Evolutionary conservation across 2,113 vertebrate genomes (phyloP), one percentile per base, ranked within the genome.

Genomic region (Eretmochelys imbricata): DNA sequence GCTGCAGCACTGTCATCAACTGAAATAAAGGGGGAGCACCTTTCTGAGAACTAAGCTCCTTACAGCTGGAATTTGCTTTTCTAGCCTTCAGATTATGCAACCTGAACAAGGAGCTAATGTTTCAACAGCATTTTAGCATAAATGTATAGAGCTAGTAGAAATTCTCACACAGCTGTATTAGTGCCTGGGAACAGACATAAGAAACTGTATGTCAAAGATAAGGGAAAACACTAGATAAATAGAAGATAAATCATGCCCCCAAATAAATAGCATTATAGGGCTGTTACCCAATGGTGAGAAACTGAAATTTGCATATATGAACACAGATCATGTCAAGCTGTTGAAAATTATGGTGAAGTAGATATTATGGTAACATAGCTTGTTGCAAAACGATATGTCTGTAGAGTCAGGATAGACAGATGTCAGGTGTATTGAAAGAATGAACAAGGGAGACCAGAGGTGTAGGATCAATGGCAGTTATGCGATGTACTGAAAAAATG

Each of bases 391-490:
- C 76, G 8, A 12, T 91, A 59, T 31, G 82, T 20, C 59, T 86
- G 16, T 87, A 95, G 80, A 87, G 97, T 50, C 76, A 80, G 48
- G 88, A 87, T 19, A 92, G 54, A 25, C 65, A 57, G 7, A 72
- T 97, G 91, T 80, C 80, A 9, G 90, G 89, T 86, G 65, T 85
- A 72, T 13, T 57, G 55, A 53, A 85, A 65, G 90, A 94, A 85
- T 46, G 59, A 95, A 90, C 72, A 76, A 82, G 83, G 55, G 76
- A 90, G 85, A 85, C 51, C 54, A 93, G 55, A 88, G 88, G 55
- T 54, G 62, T 27, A 76, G 94, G 95, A 97, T 97, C 89, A 97
- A 96, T 95, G 94, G 85, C 86, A 88, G 88, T 91, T 91, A 93
- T 10, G 93, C 65, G 89, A 88, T 94, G 69, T 82, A 65, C 92